A percentile compares a stretch with the other conserved stretches of the same genome.
These are phyloP conservation scores for Acrocephalus arundinaceus DNA, from an alignment of 2,113 vertebrate species.

Conservation along the genomic window DNA sequence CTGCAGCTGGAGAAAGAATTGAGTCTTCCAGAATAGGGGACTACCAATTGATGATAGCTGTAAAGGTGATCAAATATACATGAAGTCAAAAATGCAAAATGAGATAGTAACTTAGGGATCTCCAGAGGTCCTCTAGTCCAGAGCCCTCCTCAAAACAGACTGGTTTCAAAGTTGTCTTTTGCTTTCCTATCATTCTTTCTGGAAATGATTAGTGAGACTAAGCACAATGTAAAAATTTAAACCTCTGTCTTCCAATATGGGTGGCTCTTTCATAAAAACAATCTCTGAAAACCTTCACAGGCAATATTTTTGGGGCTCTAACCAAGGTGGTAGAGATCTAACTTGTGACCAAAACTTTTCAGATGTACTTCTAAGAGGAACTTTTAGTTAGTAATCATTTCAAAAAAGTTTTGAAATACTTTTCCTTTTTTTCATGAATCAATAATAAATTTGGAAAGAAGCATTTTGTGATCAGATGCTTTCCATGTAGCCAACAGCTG, in stretches of 20 bases:
- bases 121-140: not conserved
- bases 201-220: not conserved
- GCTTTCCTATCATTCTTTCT: not conserved
- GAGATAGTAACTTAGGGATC: not conserved
- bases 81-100: not conserved
- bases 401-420: not conserved
- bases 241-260: not conserved
- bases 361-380: too few species aligned
- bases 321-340: not conserved
- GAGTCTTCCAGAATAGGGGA: not conserved
- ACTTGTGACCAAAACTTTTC: not conserved
- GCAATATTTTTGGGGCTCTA: not conserved
- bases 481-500: not conserved
- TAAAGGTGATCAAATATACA: not conserved
- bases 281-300: not conserved
- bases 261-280: not conserved
- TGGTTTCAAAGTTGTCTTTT: not conserved
- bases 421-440: not conserved
- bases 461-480: not conserved
- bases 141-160: not conserved
- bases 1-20: not conserved
- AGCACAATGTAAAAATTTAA: not conserved
- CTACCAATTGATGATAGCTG: not conserved
- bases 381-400: not conserved
- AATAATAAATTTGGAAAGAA: not conserved